phyloP scores from a whole-genome alignment of 2,797 vertebrate species.

The Emydoidea blandingii region DNA sequence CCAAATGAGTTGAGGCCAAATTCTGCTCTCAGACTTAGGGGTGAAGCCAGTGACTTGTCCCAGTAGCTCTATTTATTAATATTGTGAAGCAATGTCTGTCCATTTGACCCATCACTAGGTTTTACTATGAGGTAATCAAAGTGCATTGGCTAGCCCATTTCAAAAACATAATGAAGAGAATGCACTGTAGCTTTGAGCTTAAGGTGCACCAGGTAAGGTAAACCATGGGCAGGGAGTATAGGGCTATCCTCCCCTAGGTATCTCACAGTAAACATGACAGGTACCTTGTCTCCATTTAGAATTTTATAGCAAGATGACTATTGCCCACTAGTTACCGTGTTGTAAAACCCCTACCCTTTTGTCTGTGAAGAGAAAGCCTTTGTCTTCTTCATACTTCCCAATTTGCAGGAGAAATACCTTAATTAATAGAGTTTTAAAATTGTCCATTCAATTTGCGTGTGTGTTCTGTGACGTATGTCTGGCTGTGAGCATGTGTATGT shows the following conservation, averaged over 20 bases:
- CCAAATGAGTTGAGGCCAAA: slow-evolving; percentile 40
- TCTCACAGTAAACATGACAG: neutral
- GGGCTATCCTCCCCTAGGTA: neutral
- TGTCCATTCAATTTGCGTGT: accelerated
- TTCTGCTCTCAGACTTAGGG: slow-evolving; percentile 52
- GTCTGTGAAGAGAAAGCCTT: neutral
- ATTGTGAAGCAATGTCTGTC: slow-evolving; percentile 5
- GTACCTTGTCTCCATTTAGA: neutral
- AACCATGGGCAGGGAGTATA: neutral
- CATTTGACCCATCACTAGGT: slow-evolving; percentile 25
- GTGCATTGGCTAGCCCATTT: neutral
- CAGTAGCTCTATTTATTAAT: slow-evolving; percentile 56
- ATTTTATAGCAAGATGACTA: neutral
- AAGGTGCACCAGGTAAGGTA: neutral
- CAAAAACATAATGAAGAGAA: neutral
- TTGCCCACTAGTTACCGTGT: neutral
- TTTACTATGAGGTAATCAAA: neutral
- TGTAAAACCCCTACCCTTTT: neutral
- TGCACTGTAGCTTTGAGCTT: neutral
- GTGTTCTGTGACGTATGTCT: neutral
- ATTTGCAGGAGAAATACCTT: neutral
- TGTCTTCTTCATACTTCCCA: neutral
- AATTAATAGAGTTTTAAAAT: neutral
- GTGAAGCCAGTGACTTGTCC: slow-evolving; percentile 50
- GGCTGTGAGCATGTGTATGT: neutral